phyloP scores from a whole-genome alignment of 2,888 invertebrate species.

The Thymelicus sylvestris region DNA sequence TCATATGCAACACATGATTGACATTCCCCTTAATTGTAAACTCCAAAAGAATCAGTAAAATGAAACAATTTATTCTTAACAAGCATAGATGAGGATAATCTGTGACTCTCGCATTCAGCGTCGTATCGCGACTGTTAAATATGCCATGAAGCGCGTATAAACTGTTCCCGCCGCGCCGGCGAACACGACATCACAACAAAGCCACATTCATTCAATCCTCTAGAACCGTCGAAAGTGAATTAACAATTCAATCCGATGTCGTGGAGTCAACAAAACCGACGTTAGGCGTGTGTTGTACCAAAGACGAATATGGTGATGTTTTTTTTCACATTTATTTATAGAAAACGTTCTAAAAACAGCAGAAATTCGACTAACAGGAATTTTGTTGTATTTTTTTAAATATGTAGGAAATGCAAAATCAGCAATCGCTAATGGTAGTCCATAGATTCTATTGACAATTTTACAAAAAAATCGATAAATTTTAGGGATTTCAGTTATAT shows the following conservation, averaged over 20 bases:
- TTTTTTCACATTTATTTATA: neutral
- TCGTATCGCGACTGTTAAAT: conserved; percentile 18
- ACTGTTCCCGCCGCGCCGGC: conserved; percentile 2
- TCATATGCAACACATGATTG: no score
- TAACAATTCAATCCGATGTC: conserved; percentile 33
- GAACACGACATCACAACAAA: conserved; percentile 15
- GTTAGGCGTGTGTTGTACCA: neutral
- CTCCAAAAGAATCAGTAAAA: no score
- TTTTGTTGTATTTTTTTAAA: no score
- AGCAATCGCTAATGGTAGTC: no score
- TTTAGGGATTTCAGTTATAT: no score
- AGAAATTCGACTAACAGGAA: no score
- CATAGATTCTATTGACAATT: no score
- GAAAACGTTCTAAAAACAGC: no score
- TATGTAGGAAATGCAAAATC: no score
- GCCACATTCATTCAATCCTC: conserved; percentile 30
- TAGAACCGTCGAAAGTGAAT: conserved; percentile 28
- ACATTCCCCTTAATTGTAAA: no score
- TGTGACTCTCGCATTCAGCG: neutral
- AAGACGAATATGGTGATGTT: no score
- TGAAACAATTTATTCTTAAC: neutral
- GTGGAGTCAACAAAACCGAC: conserved; percentile 10
- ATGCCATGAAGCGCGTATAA: conserved; percentile 9
- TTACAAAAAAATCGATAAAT: no score
- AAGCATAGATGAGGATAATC: neutral